A percentile compares a stretch with the other conserved stretches of the same genome.
These are phyloP conservation scores for Andrena minutula DNA, from an alignment of 2,888 invertebrate species.

Conservation along the genomic window DNA sequence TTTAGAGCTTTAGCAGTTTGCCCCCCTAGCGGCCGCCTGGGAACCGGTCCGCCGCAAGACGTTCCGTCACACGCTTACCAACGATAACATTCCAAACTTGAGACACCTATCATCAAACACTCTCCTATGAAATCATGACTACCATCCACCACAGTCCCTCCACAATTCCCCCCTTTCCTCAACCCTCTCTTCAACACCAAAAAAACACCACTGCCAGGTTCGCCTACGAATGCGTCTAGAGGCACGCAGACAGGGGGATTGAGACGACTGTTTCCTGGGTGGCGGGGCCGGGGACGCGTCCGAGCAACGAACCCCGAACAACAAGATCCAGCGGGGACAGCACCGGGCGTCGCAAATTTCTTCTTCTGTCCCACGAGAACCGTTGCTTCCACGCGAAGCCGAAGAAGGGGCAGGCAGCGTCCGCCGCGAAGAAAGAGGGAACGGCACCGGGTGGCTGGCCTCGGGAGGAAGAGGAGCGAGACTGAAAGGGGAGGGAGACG, in stretches of 20 bases:
- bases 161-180: too few species aligned
- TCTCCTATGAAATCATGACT: too few species aligned
- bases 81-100: too few species aligned
- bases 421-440: conserved; percentile 45
- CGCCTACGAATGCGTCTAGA: neutral
- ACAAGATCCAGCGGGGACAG: conserved; percentile 4
- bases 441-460: conserved; percentile 50
- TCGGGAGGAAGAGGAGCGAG: conserved; percentile 47
- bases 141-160: too few species aligned
- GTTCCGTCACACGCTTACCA: too few species aligned
- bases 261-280: neutral
- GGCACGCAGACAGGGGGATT: neutral
- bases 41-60: too few species aligned
- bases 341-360: conserved; percentile 46
- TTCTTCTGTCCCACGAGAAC: conserved; percentile 36
- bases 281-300: neutral
- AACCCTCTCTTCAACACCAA: too few species aligned
- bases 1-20: too few species aligned
- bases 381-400: conserved; percentile 33
- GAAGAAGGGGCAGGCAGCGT: conserved; percentile 30
- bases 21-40: too few species aligned
- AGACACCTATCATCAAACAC: too few species aligned
- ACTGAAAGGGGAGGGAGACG: conserved; percentile 38
- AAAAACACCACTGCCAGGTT: too few species aligned
- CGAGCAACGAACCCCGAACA: neutral